A percentile compares a stretch with the other conserved stretches of the same genome.
Evolutionary conservation across 1,140 invertebrate species (phyloP).

Genomic region (Fopius arisanus): DNA sequence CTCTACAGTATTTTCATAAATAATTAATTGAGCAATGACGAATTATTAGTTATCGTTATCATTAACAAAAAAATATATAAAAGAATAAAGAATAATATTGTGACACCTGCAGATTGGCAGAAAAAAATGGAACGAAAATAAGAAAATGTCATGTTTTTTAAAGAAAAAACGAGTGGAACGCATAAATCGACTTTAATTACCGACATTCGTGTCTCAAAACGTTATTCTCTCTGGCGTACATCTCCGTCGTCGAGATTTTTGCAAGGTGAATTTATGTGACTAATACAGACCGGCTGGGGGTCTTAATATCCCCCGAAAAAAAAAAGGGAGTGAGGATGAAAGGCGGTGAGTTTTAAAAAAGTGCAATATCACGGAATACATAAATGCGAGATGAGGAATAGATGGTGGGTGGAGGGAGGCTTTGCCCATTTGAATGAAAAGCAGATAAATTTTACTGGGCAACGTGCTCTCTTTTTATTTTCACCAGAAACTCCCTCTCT

Average conservation of each 20-base stretch:
- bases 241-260: slow-evolving; percentile 33
- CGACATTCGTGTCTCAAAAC: slow-evolving; percentile 13
- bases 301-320: slow-evolving; percentile 52
- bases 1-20: no score
- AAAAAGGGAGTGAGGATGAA: slow-evolving; percentile 37
- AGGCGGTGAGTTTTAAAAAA: slow-evolving; percentile 53
- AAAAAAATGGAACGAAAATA: no score
- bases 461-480: slow-evolving; percentile 31
- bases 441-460: slow-evolving; percentile 57
- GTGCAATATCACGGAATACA: slow-evolving; percentile 62
- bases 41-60: no score
- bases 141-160: no score
- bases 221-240: neutral
- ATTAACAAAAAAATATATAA: no score
- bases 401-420: neutral
- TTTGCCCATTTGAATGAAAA: slow-evolving; percentile 58
- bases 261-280: slow-evolving; percentile 52
- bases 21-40: no score
- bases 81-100: no score
- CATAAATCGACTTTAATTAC: slow-evolving; percentile 25
- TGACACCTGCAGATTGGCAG: no score
- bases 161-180: neutral
- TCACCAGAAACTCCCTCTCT: slow-evolving; percentile 28
- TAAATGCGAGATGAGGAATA: slow-evolving; percentile 59
- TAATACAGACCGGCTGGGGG: slow-evolving; percentile 51